Evolutionary conservation across 2,113 vertebrate species (phyloP), one percentile per base, ranked within the genome.

Genomic region (Suncus etruscus): DNA sequence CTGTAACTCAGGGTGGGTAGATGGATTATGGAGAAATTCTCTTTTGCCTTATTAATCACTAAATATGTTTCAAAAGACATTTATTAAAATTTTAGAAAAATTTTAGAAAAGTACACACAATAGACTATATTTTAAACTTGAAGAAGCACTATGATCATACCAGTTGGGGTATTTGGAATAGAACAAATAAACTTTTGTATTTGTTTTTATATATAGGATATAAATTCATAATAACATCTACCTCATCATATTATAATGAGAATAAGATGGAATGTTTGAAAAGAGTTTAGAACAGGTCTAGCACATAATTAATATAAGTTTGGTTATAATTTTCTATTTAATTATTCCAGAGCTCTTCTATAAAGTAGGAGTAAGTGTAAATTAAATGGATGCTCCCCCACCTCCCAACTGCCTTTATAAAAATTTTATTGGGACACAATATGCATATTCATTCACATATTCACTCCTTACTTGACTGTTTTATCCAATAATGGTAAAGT

Each of bases 31-130:
- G 69, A 91, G 31, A 93, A 70, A 65, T 22, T 45, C 1, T 32
- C 12, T 51, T 70, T 18, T 66, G 61, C 7, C 79, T 86, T 93
- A 54, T 45, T 50, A 75, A 79, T 11, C 65, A 9, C 20, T 50
- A 39, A 81, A 61, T 73, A 81, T 86, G 82, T 16, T n/a, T 78
- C 11, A 88, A 84, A 87, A 68, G 27, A 70, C 8, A 81, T 61
- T 58, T 74, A 32, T 18, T 65, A 81, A 90, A 66, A 29, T 4
- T 22, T 47, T 39, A 39, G 39, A 39, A 39, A 39, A 39, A 3
- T 39, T 47, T 83, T 51, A 47, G 14, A 25, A 86, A 12, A 50
- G 24, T 32, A 2, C 1, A 89, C 18, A 32, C 10, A 22, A 48
- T 29, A 45, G 81, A 18, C 11, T 39, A 86, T 27, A 69, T 4